Evolutionary conservation across 2,113 vertebrate species (phyloP).

Genomic region (Phalacrocorax aristotelis): DNA sequence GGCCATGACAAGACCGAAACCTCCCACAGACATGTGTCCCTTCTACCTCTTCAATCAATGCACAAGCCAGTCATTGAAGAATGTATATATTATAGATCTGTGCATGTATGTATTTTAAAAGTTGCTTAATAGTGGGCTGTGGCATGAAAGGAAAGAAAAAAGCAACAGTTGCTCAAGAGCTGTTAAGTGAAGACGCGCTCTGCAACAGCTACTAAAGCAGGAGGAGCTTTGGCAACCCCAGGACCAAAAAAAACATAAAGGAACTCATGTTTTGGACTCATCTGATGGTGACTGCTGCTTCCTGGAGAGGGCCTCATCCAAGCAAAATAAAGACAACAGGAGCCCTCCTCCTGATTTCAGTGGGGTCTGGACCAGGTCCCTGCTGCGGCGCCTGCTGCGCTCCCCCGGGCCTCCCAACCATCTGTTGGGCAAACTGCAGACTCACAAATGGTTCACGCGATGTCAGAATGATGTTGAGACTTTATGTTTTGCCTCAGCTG

Average conservation of each 20-base stretch:
- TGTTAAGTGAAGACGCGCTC: not conserved
- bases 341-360: not conserved
- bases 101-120: not conserved
- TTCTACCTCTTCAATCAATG: not conserved
- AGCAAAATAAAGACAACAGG: not conserved
- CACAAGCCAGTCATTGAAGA: not conserved
- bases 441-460: accelerated
- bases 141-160: slow-evolving; percentile 37
- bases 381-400: not conserved
- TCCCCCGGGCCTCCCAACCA: accelerated
- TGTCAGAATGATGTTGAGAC: not conserved
- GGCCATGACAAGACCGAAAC: not conserved
- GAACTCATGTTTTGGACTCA: not conserved
- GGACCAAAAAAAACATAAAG: not conserved
- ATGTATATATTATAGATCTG: not conserved
- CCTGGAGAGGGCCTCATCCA: not conserved
- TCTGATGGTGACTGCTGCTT: not conserved
- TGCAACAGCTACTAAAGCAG: not conserved
- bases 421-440: not conserved
- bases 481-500: not conserved
- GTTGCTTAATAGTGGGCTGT: slow-evolving; percentile 44
- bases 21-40: not conserved
- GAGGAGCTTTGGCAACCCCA: not conserved
- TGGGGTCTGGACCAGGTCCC: not conserved
- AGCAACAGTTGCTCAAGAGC: slow-evolving; percentile 3